Percentiles rank a stretch among this genome's conserved stretches.
These are phyloP conservation scores for Callinectes sapidus DNA, from an alignment of 2,888 invertebrate genomes.

Conservation along the genomic window DNA sequence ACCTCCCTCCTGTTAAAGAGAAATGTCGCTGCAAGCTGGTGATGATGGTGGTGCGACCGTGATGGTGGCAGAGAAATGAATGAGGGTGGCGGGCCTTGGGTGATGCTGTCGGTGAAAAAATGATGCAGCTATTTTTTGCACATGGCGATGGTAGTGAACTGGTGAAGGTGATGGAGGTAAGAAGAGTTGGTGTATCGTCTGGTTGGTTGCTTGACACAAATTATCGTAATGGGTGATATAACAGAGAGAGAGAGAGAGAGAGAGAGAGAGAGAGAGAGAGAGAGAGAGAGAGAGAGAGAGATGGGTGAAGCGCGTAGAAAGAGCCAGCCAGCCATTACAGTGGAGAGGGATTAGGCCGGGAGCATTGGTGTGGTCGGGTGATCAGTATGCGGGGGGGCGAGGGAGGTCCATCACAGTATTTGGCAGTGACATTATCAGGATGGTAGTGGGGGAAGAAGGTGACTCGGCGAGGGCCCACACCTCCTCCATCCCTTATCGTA, in stretches of 20 bases:
- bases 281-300: neutral
- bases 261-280: neutral
- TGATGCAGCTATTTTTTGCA: neutral
- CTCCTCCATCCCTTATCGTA: conserved; percentile 33
- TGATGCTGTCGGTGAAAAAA: neutral
- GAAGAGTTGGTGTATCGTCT: neutral
- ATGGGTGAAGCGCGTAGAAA: neutral
- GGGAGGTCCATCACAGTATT: conserved; percentile 42
- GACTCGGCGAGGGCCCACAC: conserved; percentile 29
- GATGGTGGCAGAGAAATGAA: neutral
- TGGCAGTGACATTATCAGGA: conserved; percentile 44
- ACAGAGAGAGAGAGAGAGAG: neutral
- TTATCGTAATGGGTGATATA: neutral
- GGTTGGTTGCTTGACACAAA: neutral
- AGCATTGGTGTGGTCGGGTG: neutral
- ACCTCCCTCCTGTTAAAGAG: neutral
- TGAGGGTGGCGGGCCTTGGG: neutral
- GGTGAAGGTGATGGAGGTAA: neutral
- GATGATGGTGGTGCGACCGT: conserved; percentile 13
- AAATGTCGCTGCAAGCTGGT: neutral
- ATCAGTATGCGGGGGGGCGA: conserved; percentile 32
- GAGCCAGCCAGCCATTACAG: neutral
- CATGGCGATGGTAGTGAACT: neutral
- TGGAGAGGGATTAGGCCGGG: neutral
- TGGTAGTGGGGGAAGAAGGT: conserved; percentile 5